Evolutionary conservation across 2,888 invertebrate genomes (phyloP), one percentile per base, ranked within the genome.

Genomic region (Hirtodrosophila alboralis): DNA sequence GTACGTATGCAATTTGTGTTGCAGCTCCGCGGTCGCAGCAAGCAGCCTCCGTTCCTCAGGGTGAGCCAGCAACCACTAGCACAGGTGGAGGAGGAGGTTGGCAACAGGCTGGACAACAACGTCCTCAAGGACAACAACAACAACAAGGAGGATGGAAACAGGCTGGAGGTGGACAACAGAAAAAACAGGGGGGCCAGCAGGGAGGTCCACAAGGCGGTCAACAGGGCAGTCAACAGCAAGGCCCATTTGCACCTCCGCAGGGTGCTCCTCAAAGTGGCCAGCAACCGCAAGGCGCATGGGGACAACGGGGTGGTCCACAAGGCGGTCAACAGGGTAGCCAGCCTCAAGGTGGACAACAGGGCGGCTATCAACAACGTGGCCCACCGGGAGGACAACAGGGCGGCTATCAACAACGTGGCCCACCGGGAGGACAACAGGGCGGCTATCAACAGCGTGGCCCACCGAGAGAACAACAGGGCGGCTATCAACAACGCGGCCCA

Each of bases 381-480:
- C 28, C 14, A 12, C 58, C n/a, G n/a, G n/a, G n/a, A n/a, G 27
- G 10, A 9, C 43, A 31, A 14, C 27, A 23, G 14, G 12, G 38
- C 3, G 36, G 27, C 6, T 34, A 21, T 12, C 59, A 52, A 13
- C 48, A 33, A 1, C n/a, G 33, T 9, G 52, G 36, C 3, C 54
- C 36, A 7, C 54, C 23, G 26, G 21, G 38, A 3, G 3, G 10
- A 2, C 44, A 27, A 14, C 34, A 34, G 10, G 27, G 47, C 8
- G 51, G 23, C 6, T 31, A 8, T 4, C 38, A 38, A 23, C 56
- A 30, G 9, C 48, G 36, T 12, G 26, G 38, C 1, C 13, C 23
- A 7, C 40, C 13, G 2, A 28, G 40, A 3, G 1, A 6, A 8
- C 56, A 37, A 27, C 57, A 40, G 5, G 51, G 41, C 5, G 48